phyloP scores from a whole-genome alignment of 2,797 vertebrate genomes.

The Bucorvus abyssinicus region DNA sequence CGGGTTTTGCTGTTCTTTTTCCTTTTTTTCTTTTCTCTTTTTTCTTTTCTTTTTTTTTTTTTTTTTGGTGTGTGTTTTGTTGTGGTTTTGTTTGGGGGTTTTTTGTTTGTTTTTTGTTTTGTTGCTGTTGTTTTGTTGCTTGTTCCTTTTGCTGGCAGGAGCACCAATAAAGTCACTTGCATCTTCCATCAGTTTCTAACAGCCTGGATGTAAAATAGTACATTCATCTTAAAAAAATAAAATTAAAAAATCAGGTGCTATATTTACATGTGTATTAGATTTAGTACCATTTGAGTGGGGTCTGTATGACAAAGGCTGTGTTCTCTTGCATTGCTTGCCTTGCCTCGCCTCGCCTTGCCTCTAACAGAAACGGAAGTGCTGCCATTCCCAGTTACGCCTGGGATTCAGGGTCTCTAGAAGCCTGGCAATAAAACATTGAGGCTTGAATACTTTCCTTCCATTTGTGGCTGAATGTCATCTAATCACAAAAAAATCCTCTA shows the following conservation, averaged over 20 bases:
- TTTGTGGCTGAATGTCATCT: not conserved
- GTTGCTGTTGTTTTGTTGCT: not conserved
- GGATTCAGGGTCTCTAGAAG: not conserved
- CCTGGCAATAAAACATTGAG: not conserved
- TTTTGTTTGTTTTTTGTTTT: not conserved
- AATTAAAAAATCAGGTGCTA: not conserved
- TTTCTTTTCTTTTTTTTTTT: no score
- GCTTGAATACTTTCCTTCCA: not conserved
- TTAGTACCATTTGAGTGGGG: not conserved
- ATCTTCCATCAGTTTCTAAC: not conserved
- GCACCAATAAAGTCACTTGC: not conserved
- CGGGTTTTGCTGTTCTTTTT: accelerated
- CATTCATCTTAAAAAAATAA: not conserved
- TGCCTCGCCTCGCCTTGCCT: not conserved
- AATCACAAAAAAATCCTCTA: not conserved
- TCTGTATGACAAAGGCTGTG: not conserved
- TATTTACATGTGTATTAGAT: not conserved
- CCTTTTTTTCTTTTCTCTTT: accelerated
- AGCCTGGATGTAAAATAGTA: not conserved
- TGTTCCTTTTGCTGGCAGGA: not conserved
- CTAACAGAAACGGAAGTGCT: not conserved
- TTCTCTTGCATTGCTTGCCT: not conserved
- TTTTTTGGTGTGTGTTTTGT: not conserved
- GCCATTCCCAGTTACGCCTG: not conserved
- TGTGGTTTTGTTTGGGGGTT: no score